Conservation (phyloP, 2,113 vertebrate species). For the Pseudorasbora parva region DNA sequence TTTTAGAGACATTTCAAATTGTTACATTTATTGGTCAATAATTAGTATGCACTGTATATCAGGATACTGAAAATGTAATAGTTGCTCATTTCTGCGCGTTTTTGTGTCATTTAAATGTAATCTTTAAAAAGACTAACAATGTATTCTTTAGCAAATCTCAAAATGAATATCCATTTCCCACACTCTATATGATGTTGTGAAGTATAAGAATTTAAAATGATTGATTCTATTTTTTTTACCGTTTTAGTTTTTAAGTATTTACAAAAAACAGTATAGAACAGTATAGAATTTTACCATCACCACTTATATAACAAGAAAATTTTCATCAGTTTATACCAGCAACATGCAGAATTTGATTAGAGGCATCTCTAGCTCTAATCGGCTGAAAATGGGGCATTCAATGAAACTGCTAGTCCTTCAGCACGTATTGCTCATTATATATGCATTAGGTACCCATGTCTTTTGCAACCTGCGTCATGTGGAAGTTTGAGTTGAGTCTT, state of each 20-base stretch:
- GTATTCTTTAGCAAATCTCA: neutral
- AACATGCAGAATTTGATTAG: neutral
- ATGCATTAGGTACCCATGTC: neutral
- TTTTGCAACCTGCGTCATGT: neutral
- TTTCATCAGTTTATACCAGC: neutral
- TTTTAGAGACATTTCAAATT: too few relatives aligned
- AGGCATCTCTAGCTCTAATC: neutral
- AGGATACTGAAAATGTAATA: neutral
- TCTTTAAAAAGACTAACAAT: too few relatives aligned
- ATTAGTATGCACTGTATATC: neutral
- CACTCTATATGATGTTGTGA: neutral
- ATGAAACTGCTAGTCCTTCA: neutral
- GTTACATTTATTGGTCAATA: neutral
- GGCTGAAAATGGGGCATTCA: neutral
- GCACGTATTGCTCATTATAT: neutral
- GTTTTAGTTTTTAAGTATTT: neutral
- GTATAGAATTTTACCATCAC: neutral
- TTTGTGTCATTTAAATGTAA: neutral
- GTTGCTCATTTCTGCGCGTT: neutral
- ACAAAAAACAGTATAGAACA: neutral
- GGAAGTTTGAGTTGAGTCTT: neutral
- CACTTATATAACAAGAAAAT: neutral
- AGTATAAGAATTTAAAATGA: neutral
- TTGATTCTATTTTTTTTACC: neutral
- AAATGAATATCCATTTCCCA: neutral